These are phyloP conservation scores for Trichonephila inaurata DNA, from an alignment of 1,140 invertebrate genomes.

Conservation along the genomic window DNA sequence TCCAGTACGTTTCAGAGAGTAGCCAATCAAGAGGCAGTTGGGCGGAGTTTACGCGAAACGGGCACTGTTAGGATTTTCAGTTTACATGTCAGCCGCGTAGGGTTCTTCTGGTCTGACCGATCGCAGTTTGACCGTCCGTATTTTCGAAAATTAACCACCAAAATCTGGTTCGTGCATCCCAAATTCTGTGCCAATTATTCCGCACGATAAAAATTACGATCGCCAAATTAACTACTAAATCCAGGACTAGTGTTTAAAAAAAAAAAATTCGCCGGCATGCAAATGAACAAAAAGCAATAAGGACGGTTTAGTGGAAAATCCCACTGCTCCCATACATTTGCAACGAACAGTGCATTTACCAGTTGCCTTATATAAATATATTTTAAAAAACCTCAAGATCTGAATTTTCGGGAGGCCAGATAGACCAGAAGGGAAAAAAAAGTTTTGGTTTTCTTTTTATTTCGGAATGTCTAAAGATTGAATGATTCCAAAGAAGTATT, in stretches of 20 bases:
- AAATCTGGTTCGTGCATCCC: neutral
- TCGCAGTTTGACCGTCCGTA: constrained; percentile 64
- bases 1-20: constrained; percentile 48
- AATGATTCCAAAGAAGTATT: neutral
- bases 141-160: neutral
- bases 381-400: too few species aligned
- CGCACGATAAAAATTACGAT: neutral
- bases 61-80: constrained; percentile 65
- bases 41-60: constrained; percentile 64
- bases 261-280: neutral
- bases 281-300: neutral
- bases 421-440: too few species aligned
- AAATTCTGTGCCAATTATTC: neutral
- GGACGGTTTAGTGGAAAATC: neutral
- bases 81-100: constrained; percentile 71
- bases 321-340: neutral
- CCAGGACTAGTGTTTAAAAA: neutral
- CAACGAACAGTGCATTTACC: neutral
- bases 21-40: constrained; percentile 51
- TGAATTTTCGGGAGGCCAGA: too few species aligned
- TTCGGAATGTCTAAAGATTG: neutral
- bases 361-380: neutral
- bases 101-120: constrained; percentile 47
- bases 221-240: neutral
- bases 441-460: too few species aligned